These are phyloP conservation scores for Lordiphosa mommai DNA, from an alignment of 1,140 invertebrate species.

Conservation along the genomic window DNA sequence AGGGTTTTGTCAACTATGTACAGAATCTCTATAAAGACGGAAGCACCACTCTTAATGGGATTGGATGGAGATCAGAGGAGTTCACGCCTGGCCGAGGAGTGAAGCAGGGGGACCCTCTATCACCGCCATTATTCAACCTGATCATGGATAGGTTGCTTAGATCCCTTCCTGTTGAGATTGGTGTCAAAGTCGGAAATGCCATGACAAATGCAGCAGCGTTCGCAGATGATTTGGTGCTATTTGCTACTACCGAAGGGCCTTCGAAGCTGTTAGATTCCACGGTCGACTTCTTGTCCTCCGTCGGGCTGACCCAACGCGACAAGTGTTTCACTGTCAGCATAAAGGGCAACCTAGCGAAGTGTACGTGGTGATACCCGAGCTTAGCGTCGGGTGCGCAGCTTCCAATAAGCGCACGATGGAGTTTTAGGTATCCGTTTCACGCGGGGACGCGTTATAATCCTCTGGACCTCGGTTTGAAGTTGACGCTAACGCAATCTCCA, in stretches of 20 bases:
- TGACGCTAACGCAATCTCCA: background rate
- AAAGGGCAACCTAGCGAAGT: too few species aligned
- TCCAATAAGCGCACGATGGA: too few species aligned
- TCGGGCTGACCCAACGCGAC: slow-evolving; percentile 1
- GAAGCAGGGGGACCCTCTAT: slow-evolving; percentile 19
- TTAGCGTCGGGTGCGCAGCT: too few species aligned
- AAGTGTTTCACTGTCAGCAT: too few species aligned
- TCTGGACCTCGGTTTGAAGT: background rate
- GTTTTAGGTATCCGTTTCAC: too few species aligned
- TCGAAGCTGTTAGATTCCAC: slow-evolving; percentile 2
- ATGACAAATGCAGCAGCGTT: background rate
- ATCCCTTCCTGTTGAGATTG: slow-evolving; percentile 8
- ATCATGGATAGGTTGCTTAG: slow-evolving; percentile 19
- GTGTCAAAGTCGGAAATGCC: slow-evolving; percentile 6
- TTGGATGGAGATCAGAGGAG: slow-evolving; percentile 6
- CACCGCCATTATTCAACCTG: slow-evolving; percentile 16
- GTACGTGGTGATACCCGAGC: too few species aligned
- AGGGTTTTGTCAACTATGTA: slow-evolving; percentile 15
- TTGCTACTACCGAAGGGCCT: background rate
- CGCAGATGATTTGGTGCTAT: slow-evolving; percentile 9
- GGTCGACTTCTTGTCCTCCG: slow-evolving; percentile 7
- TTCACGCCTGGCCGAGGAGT: slow-evolving; percentile 12
- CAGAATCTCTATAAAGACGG: slow-evolving; percentile 3
- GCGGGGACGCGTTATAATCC: background rate
- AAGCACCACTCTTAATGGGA: slow-evolving; percentile 5